phyloP scores from a whole-genome alignment of 1,140 invertebrate species.

The Drosophila rhopaloa region DNA sequence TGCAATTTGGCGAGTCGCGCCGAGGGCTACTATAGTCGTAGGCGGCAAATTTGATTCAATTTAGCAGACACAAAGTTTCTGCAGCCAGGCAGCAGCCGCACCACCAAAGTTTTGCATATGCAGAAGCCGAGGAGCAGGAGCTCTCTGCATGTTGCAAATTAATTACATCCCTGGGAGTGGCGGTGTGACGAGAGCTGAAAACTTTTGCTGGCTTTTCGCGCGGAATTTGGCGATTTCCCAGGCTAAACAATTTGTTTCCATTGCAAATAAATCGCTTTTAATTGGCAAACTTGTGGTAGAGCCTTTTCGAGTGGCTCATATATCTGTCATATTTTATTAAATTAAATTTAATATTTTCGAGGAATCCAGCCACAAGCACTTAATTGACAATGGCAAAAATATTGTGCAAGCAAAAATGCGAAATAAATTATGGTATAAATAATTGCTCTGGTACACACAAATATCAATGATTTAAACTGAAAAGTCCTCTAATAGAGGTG shows the following conservation, averaged over 20 bases:
- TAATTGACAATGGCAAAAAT: background rate
- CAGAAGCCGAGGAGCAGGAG: conserved; percentile 15
- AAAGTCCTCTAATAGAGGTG: background rate
- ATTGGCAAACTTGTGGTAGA: conserved; percentile 10
- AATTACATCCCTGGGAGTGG: conserved; percentile 38
- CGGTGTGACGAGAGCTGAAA: conserved; percentile 15
- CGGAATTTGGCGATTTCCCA: conserved; percentile 17
- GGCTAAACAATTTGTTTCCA: conserved; percentile 24
- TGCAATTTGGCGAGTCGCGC: conserved; percentile 44
- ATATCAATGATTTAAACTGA: background rate
- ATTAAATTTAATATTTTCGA: conserved; percentile 1
- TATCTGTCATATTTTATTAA: conserved; percentile 6
- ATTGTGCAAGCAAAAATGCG: background rate
- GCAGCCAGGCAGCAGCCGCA: conserved; percentile 17
- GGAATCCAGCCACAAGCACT: background rate
- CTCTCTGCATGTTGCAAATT: conserved; percentile 38
- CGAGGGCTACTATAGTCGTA: conserved; percentile 2
- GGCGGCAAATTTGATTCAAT: conserved; percentile 57
- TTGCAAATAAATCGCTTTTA: conserved; percentile 21
- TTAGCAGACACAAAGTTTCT: conserved; percentile 31
- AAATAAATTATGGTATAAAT: background rate
- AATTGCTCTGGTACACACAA: background rate
- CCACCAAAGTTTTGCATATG: conserved; percentile 40
- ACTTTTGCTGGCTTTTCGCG: conserved; percentile 29
- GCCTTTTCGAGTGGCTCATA: conserved; percentile 2